Evolutionary conservation across 2,888 invertebrate genomes (phyloP), one percentile per base, ranked within the genome.

Genomic region (Lepetodrilus schrolli): DNA sequence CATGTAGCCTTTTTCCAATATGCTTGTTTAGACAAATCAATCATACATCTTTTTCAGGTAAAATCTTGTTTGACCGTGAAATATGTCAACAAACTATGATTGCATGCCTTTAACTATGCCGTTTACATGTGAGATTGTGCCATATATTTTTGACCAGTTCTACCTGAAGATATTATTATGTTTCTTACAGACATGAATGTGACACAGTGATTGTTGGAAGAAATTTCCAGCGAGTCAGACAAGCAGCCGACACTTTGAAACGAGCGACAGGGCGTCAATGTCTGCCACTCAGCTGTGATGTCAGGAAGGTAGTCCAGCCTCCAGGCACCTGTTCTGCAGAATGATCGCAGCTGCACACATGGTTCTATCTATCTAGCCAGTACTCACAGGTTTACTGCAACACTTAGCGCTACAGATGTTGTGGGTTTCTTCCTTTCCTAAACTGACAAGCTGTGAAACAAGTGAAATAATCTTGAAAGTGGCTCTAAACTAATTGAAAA

Each of bases 281-380:
- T 80, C 77, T 89, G 13, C 82, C 87, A 21, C 43, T 88, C 20
- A 80, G 84, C 72, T 84, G 88, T 82, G 90, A 90, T 81, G 89
- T 90, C 43, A 83, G 89, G 74, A 88, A 89, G 84, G 90, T 90
- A n/a, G n/a, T n/a, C n/a, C n/a, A n/a, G n/a, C n/a, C n/a, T n/a
- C n/a, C n/a, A n/a, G n/a, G n/a, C n/a, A n/a, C n/a, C n/a, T n/a
- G n/a, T n/a, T n/a, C n/a, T n/a, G n/a, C n/a, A n/a, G n/a, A n/a
- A n/a, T n/a, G n/a, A n/a, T n/a, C n/a, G n/a, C n/a, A n/a, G n/a
- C n/a, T n/a, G n/a, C n/a, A n/a, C n/a, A n/a, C n/a, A n/a, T n/a
- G n/a, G n/a, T n/a, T n/a, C n/a, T n/a, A n/a, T n/a, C n/a, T n/a
- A n/a, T n/a, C n/a, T n/a, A n/a, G n/a, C n/a, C n/a, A n/a, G n/a